Evolutionary conservation across 1,140 invertebrate genomes (phyloP), one percentile per base, ranked within the genome.

Genomic region (Drosophila repleta): DNA sequence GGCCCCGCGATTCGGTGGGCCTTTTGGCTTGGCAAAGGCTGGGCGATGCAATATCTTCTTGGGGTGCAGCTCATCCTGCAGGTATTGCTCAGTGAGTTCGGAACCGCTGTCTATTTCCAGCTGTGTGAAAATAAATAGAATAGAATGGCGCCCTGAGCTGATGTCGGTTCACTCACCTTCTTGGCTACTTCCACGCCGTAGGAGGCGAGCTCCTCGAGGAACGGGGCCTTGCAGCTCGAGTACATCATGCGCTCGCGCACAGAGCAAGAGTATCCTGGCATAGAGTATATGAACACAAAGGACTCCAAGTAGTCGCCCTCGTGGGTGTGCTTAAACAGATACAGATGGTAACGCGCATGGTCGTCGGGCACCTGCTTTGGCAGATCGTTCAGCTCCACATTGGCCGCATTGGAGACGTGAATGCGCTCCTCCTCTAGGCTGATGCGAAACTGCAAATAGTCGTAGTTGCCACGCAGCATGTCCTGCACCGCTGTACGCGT

Each of bases 181-280:
- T 98, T 98, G 0, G 89, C 92, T 68, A 96, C 93, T 39, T 94
- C 94, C 58, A 99, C 93, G 37, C 95, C 95, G 63, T 97, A 92
- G 21, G 94, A 95, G 79, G 97, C 94, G 72, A 98, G 95, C 26
- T 95, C 94, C 70, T 97, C 95, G 20, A 97, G 93, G 48, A 99
- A 94, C 17, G 97, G 96, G 72, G 94, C 96, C 93, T 99, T 99
- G 91, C 97, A 99, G 77, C 97, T 98, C 1, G 98, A 99, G 93
- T 99, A 99, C 79, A 99, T 93, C 98, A 99, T 99, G 79, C 98
- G 94, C 92, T 99, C 98, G 92, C 98, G 98, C 69, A 99, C 97
- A 66, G 97, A 95, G 89, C 97, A 98, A 49, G 93, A 96, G 91
- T 98, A 98, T 7, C 97, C 97, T 18, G 98, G 98, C 97, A 99